These are phyloP conservation scores for Gasterosteus nipponicus DNA, from an alignment of 2,113 vertebrate genomes.

Conservation along the genomic window DNA sequence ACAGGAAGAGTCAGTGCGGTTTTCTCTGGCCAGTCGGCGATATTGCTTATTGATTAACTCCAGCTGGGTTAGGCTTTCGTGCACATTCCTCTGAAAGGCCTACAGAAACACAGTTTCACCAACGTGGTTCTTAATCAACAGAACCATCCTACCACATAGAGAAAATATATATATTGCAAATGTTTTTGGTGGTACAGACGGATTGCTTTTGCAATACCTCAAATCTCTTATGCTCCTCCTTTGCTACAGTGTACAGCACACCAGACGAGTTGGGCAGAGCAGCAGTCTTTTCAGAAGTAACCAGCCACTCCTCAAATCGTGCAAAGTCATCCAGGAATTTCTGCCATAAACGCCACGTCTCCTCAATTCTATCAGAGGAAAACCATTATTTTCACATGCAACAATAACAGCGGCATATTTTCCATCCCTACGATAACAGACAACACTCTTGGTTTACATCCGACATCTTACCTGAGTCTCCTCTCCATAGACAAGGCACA, in stretches of 20 bases:
- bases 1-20: constrained; percentile 90
- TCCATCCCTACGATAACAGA: not conserved
- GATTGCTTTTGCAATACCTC: constrained; percentile 78
- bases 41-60: constrained; percentile 99
- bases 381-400: not conserved
- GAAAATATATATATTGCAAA: not conserved
- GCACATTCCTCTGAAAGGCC: constrained; percentile 95
- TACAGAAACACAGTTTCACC: constrained; percentile 54
- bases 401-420: not conserved
- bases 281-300: constrained; percentile 88
- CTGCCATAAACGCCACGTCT: constrained; percentile 97
- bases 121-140: not conserved
- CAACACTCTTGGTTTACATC: constrained; percentile 14
- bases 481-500: constrained; percentile 97
- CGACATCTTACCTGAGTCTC: constrained; percentile 90
- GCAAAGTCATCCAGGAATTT: constrained; percentile 96
- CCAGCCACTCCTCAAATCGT: constrained; percentile 92
- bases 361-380: constrained; percentile 88
- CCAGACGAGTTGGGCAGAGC: constrained; percentile 93
- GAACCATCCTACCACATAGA: not conserved
- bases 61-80: constrained; percentile 93
- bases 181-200: not conserved
- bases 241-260: constrained; percentile 94
- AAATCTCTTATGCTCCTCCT: constrained; percentile 98
- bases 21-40: constrained; percentile 92